Base-by-base conservation (phyloP, 1,140 invertebrate genomes). In the Drosophila tsacasi region DNA sequence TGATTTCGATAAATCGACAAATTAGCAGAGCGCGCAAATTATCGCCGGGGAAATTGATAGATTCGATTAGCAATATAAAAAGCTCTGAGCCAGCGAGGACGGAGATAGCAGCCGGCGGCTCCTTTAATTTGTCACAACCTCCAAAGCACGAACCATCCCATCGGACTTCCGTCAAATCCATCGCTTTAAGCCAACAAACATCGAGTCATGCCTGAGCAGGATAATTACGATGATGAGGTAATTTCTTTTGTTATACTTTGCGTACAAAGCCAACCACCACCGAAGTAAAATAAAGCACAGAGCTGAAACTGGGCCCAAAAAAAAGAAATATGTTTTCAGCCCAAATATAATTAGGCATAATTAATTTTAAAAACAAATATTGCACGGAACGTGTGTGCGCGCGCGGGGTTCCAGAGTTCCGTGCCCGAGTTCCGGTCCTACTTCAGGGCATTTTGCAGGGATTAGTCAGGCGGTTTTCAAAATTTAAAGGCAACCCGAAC, bases 141-240 rank as follows among this genome's bases (percentile, higher is more conserved):
- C 37, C 25, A 49, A 23, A 50, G 30, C 61, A 55, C 35, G 32
- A 39, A 12, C 61, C 68, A 64, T 19, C 50, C 69, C 54, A 39
- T 60, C 68, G 62, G 73, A 50, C 54, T 50, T 76, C 58, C 67
- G 50, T 30, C 37, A 75, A 75, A 84, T 74, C 71, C 79, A 80
- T 63, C 71, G 80, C 55, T 66, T 66, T 69, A 82, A 87, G 76
- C 71, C 46, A 65, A 61, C 67, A 83, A 80, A 83, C 71, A 76
- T 65, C 87, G 57, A 87, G 83, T 78, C 84, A 91, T 91, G 89
- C 81, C 89, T 72, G 89, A 91, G 76, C 89, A 91, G 82, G 89
- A 91, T 83, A 91, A 91, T 91, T 91, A 91, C 81, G 90, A 91
- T 85, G 89, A 91, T 89, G 89, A 91, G 89, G 89, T 91, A 91